phyloP scores from a whole-genome alignment of 2,888 invertebrate genomes.

The Neoitamus cyanurus region DNA sequence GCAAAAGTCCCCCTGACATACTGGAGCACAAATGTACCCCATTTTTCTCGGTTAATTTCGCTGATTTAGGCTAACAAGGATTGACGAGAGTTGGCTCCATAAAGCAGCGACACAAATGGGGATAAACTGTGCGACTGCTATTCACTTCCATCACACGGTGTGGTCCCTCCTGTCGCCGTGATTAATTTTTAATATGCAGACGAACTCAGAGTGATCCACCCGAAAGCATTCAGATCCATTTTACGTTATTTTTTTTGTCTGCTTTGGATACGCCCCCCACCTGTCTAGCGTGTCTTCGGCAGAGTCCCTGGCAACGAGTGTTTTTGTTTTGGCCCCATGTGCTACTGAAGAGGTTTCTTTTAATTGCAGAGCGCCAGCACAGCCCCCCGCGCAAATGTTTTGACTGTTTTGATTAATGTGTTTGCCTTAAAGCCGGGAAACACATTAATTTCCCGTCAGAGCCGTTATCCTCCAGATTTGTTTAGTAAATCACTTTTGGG shows the following conservation, averaged over 20 bases:
- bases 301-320: background rate
- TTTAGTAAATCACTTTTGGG: background rate
- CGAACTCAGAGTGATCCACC: background rate
- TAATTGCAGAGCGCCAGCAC: background rate
- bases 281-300: background rate
- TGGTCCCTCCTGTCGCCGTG: background rate
- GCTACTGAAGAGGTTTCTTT: background rate
- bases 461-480: background rate
- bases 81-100: background rate
- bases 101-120: background rate
- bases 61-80: background rate
- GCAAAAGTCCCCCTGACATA: background rate
- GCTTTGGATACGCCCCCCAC: background rate
- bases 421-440: background rate
- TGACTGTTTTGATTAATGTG: background rate
- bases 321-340: background rate
- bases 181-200: background rate
- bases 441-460: background rate
- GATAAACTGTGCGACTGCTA: background rate
- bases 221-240: background rate
- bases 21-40: background rate
- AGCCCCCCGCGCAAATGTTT: background rate
- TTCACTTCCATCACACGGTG: background rate
- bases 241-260: background rate
- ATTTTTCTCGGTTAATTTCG: background rate